Conservation (phyloP, 1,140 invertebrate species). For the Temnothorax curvispinosus region DNA sequence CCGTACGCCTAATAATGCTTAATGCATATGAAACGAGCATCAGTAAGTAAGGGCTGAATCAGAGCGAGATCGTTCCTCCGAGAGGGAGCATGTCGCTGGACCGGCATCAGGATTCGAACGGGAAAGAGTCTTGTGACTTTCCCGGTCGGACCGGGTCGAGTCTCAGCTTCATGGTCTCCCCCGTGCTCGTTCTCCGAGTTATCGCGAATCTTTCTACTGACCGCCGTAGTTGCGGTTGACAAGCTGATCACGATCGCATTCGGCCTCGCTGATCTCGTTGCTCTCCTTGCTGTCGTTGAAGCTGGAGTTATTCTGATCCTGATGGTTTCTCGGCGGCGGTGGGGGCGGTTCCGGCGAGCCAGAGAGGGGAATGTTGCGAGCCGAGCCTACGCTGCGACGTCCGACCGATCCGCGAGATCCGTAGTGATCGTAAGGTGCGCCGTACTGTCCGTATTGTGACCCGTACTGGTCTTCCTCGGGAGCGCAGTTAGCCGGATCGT, state of each 20-base stretch:
- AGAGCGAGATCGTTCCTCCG: conserved; percentile 11
- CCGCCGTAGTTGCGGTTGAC: conserved; percentile 91
- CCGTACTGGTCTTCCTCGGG: conserved; percentile 96
- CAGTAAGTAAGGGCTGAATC: conserved; percentile 11
- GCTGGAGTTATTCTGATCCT: conserved; percentile 89
- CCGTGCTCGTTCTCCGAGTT: conserved; percentile 22
- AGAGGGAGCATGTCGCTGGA: neutral
- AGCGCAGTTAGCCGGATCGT: conserved; percentile 96
- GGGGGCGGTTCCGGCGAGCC: conserved; percentile 93
- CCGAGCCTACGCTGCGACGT: conserved; percentile 89
- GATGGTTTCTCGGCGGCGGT: conserved; percentile 91
- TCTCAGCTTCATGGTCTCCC: conserved; percentile 10
- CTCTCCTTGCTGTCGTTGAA: conserved; percentile 97
- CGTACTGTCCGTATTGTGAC: conserved; percentile 92
- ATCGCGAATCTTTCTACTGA: conserved; percentile 84
- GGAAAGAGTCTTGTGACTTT: neutral
- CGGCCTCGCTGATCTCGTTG: conserved; percentile 96
- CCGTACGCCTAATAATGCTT: conserved; percentile 63
- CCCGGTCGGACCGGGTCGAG: neutral
- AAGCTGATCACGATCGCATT: conserved; percentile 93
- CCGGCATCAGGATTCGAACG: neutral
- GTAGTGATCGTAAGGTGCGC: conserved; percentile 94
- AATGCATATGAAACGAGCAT: conserved; percentile 68
- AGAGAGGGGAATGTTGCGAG: conserved; percentile 89
- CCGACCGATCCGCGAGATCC: conserved; percentile 93